A percentile compares a stretch with the other conserved stretches of the same genome.
phyloP scores from a whole-genome alignment of 2,888 invertebrate species.

The Asteroscopus sphinx region DNA sequence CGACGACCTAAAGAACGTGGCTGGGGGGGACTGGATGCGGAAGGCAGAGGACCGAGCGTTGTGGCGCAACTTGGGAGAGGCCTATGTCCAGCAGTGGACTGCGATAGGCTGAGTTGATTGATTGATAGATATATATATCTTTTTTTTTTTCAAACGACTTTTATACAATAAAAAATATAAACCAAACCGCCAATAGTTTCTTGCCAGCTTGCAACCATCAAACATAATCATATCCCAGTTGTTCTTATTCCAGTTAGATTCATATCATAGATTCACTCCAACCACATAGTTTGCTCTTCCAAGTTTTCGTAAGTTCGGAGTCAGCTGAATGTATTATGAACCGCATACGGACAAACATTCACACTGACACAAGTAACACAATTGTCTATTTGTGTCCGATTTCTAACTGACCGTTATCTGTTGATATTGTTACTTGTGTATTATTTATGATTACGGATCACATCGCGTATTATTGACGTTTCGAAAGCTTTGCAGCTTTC shows the following conservation, averaged over 20 bases:
- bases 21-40: too few species aligned
- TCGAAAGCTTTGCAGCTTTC: too few species aligned
- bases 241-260: conserved; percentile 35
- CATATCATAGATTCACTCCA: conserved; percentile 28
- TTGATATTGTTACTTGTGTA: not conserved
- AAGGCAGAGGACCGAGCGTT: too few species aligned
- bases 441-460: not conserved
- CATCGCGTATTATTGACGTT: too few species aligned
- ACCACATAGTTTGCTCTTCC: conserved; percentile 31
- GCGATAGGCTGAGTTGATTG: too few species aligned
- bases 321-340: conserved; percentile 27
- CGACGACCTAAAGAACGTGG: too few species aligned
- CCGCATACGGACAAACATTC: not conserved
- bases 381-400: not conserved
- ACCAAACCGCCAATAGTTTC: conserved; percentile 8
- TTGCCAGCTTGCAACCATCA: conserved; percentile 15
- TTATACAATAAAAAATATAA: conserved; percentile 9
- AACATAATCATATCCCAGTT: conserved; percentile 38
- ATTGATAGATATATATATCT: not conserved
- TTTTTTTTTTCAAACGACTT: conserved; percentile 1
- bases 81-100: too few species aligned
- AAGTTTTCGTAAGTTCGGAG: conserved; percentile 45
- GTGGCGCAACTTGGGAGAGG: too few species aligned
- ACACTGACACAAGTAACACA: not conserved
- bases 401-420: not conserved